Evolutionary conservation across 2,113 vertebrate genomes (phyloP), one percentile per base, ranked within the genome.

Genomic region (Acanthisitta chloris): DNA sequence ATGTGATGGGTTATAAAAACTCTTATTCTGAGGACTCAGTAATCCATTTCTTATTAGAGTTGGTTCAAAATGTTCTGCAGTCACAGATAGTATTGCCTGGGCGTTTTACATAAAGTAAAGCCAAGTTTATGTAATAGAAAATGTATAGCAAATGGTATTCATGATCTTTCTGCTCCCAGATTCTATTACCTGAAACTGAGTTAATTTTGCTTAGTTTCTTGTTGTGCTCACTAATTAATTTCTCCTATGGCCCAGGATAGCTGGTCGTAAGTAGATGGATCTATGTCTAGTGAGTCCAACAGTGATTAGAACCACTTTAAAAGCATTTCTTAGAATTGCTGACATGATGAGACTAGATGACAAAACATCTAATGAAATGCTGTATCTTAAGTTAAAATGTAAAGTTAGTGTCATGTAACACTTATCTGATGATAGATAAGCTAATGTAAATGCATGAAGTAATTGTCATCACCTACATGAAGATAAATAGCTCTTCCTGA

Each of bases 401-500:
- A 8, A 84, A 74, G 45, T 46, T 79, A 52, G 10, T 85, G 88
- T 66, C 71, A 40, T 48, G 13, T 21, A 86, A 42, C 43, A 4
- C 42, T 93, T 73, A 29, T 45, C 15, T 80, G 42, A 58, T 95
- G 40, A 49, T 16, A 66, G 59, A 90, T 87, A 93, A 93, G 67
- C 38, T 67, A 83, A 77, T 23, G 76, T 59, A 46, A 96, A 93
- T 81, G 69, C n/a, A 62, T 3, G 1, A 86, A 96, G 92, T 76
- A 88, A 67, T 81, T 81, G 43, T 55, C 69, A 82, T 79, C 76
- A 78, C 59, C 58, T 64, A 52, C 14, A 18, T 64, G 78, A 76
- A 85, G 69, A 94, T 77, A 82, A 87, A 81, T 86, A 80, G 40
- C 67, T 95, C 91, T 54, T 82, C 70, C 88, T 70, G 81, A 82